Evolutionary conservation across 2,113 vertebrate genomes (phyloP).

Genomic region (Raphicerus campestris): DNA sequence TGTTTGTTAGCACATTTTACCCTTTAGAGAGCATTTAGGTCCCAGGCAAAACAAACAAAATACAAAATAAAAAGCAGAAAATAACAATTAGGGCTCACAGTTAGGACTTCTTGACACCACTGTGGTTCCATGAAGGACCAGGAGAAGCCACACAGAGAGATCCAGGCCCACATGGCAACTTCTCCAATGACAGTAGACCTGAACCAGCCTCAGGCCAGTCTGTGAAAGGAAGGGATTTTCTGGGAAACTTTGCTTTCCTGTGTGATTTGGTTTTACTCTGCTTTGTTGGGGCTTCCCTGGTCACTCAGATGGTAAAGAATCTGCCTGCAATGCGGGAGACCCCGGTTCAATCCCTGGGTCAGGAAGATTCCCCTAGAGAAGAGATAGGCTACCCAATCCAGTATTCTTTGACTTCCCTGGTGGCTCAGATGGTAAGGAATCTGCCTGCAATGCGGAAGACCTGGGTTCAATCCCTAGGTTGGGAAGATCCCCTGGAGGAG

Average conservation of each 20-base stretch:
- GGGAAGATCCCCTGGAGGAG: background rate
- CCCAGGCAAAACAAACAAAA: background rate
- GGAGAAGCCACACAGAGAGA: background rate
- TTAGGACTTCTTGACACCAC: background rate
- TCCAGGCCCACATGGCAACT: background rate
- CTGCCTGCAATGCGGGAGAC: background rate
- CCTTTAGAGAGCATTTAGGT: background rate
- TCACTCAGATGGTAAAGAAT: background rate
- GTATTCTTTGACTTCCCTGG: background rate
- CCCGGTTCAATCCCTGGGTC: background rate
- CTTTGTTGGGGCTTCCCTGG: background rate
- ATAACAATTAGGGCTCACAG: background rate
- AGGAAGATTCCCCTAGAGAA: background rate
- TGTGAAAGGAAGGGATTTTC: background rate
- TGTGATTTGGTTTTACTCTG: background rate
- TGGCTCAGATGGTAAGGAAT: background rate
- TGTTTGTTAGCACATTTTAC: background rate
- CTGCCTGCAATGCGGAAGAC: background rate
- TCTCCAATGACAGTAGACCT: background rate
- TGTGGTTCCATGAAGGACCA: background rate
- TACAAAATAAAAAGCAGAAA: background rate
- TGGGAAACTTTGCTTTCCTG: background rate
- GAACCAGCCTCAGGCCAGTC: background rate
- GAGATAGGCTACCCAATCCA: background rate
- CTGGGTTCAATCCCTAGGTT: background rate